Evolutionary conservation across 2,888 invertebrate species (phyloP), one percentile per base, ranked within the genome.

Genomic region (Pantelozetes paolii): DNA sequence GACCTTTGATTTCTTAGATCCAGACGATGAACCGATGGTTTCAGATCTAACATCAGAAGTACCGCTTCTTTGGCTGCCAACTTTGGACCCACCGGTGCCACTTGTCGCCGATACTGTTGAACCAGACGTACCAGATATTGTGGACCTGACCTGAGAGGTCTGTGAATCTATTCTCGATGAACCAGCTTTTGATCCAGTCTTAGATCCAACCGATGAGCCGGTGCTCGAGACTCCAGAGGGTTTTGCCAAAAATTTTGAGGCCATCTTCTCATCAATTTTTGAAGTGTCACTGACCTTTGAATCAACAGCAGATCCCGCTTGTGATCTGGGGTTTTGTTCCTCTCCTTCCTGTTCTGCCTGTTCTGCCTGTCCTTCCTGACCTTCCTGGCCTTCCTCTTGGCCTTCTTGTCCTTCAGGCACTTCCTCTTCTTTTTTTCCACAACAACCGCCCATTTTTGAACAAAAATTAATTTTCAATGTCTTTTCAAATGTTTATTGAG

Each of bases 401-500:
- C 36, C 36, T 11, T 15, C 18, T 13, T 18, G 11, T n/a, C 18
- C 48, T 15, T 8, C 20, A 3, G 6, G 48, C 20, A 23, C 57
- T 57, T 26, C 23, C 5, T 23, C 57, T 26, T 57, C 15, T 23
- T 57, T 57, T 26, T 57, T 57, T 23, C 57, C 57, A 57, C 57
- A 57, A 57, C 57, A 57, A 8, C 57, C 57, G 57, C 57, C 57
- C 57, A 57, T 57, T 23, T 57, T 26, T 48, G 15, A n/a, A n/a
- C n/a, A n/a, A n/a, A n/a, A n/a, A n/a, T n/a, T n/a, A n/a, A n/a
- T n/a, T n/a, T n/a, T n/a, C n/a, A n/a, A n/a, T n/a, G n/a, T n/a
- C n/a, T n/a, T n/a, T n/a, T n/a, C n/a, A n/a, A n/a, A n/a, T n/a
- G n/a, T n/a, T n/a, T n/a, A n/a, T n/a, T n/a, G n/a, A n/a, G n/a